These are phyloP conservation scores for Phalera bucephala DNA, from an alignment of 2,888 invertebrate genomes.

Conservation along the genomic window DNA sequence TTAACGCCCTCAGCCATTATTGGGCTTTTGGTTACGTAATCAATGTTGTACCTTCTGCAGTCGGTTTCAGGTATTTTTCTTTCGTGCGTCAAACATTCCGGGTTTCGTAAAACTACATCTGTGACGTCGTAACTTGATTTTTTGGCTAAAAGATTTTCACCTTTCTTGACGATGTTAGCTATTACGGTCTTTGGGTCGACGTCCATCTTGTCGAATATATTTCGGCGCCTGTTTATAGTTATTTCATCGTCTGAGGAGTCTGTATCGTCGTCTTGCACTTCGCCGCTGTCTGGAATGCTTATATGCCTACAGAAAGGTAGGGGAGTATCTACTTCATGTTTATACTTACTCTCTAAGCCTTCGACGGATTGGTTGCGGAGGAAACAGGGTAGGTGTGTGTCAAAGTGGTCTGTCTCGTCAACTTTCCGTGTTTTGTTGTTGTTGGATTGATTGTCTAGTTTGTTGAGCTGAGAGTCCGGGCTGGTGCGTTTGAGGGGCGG, in stretches of 20 bases:
- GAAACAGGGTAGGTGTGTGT: conserved; percentile 52
- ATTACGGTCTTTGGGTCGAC: conserved; percentile 45
- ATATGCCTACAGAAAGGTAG: conserved; percentile 55
- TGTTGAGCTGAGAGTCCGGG: conserved; percentile 52
- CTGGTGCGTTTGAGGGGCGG: conserved; percentile 57
- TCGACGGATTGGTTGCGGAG: conserved; percentile 74
- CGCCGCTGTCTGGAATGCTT: conserved; percentile 52
- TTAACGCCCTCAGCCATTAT: conserved; percentile 51
- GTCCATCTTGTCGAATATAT: conserved; percentile 44
- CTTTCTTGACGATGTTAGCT: conserved; percentile 47
- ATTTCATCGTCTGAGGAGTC: conserved; percentile 36
- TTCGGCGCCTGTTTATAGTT: conserved; percentile 37
- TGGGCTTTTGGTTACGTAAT: conserved; percentile 47
- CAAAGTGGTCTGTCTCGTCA: conserved; percentile 18
- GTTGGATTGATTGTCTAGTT: conserved; percentile 23
- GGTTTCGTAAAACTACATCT: conserved; percentile 45
- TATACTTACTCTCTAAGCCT: conserved; percentile 56
- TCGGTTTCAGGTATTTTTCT: conserved; percentile 53
- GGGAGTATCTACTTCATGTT: conserved; percentile 39
- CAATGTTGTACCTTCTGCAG: conserved; percentile 55
- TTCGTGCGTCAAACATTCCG: conserved; percentile 35
- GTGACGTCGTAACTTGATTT: conserved; percentile 61
- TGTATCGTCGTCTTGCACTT: conserved; percentile 33
- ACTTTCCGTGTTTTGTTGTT: conserved; percentile 38
- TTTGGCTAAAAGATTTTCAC: conserved; percentile 46